These are phyloP conservation scores for Abramis brama DNA, from an alignment of 2,113 vertebrate genomes.

Conservation along the genomic window DNA sequence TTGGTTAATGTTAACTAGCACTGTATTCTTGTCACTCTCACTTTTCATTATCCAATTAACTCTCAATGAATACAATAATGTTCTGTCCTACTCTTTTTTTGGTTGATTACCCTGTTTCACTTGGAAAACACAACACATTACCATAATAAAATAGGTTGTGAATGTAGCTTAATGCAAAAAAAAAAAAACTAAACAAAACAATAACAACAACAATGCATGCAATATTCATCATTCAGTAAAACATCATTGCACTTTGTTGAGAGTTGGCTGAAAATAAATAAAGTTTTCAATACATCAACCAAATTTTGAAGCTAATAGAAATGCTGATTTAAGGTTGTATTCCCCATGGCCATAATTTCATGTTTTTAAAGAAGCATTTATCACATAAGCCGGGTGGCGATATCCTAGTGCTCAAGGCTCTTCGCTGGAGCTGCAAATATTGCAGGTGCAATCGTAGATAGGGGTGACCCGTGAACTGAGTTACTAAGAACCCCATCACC, in stretches of 20 bases:
- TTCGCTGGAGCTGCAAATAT: not conserved
- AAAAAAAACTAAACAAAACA: too few relatives aligned
- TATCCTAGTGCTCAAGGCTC: slow-evolving; percentile 26
- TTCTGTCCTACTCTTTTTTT: not conserved
- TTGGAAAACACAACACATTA: not conserved
- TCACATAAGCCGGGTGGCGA: slow-evolving; percentile 22
- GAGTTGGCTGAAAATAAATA: slow-evolving; percentile 16
- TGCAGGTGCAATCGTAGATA: slow-evolving; percentile 30
- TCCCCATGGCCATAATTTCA: slow-evolving; percentile 26
- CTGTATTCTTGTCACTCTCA: not conserved
- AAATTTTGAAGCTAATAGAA: slow-evolving; percentile 29
- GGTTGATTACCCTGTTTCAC: not conserved
- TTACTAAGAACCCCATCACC: slow-evolving; percentile 20
- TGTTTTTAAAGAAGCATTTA: slow-evolving; percentile 28
- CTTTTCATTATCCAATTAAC: not conserved
- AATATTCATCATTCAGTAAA: slow-evolving; percentile 5
- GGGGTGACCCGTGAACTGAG: slow-evolving; percentile 8
- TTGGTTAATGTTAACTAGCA: not conserved
- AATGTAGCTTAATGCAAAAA: not conserved
- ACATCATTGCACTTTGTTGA: not conserved
- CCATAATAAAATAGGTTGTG: not conserved
- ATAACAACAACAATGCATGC: not conserved
- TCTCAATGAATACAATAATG: not conserved
- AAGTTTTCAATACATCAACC: slow-evolving; percentile 15
- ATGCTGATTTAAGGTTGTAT: slow-evolving; percentile 23